phyloP scores from a whole-genome alignment of 2,888 invertebrate genomes.

The Meteorus cinctellus region DNA sequence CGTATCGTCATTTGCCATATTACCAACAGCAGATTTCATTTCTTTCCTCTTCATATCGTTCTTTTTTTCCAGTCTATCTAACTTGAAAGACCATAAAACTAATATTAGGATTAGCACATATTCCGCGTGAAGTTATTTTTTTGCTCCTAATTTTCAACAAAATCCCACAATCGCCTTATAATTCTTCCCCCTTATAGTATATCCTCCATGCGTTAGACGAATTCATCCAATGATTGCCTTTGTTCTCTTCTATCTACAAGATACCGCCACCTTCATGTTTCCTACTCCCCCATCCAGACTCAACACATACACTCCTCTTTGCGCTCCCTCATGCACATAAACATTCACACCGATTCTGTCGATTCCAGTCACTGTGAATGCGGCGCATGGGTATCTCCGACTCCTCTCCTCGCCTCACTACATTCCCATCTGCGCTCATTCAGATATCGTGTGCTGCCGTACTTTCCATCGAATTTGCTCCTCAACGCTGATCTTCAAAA shows the following conservation, averaged over 20 bases:
- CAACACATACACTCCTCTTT: conserved; percentile 42
- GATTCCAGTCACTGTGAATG: conserved; percentile 47
- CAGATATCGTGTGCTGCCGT: conserved; percentile 49
- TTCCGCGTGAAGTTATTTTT: background rate
- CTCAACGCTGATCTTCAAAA: conserved; percentile 46
- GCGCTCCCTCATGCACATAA: conserved; percentile 26
- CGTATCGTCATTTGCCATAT: background rate
- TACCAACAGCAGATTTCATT: background rate
- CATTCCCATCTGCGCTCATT: conserved; percentile 26
- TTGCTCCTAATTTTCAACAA: background rate
- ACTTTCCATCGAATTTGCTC: conserved; percentile 48
- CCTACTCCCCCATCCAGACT: background rate
- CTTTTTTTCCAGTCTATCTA: background rate
- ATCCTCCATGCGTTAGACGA: background rate
- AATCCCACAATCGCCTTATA: background rate
- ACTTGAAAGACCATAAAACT: background rate
- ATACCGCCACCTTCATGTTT: background rate
- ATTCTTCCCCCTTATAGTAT: background rate
- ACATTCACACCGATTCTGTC: conserved; percentile 29
- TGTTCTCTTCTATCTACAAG: background rate
- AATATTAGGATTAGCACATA: background rate
- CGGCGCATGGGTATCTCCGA: conserved; percentile 48
- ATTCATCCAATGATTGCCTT: conserved; percentile 12
- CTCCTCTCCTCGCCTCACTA: conserved; percentile 45
- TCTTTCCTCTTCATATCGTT: background rate